Evolutionary conservation across 2,797 vertebrate genomes (phyloP).

Genomic region (Cephalopachus bancanus): DNA sequence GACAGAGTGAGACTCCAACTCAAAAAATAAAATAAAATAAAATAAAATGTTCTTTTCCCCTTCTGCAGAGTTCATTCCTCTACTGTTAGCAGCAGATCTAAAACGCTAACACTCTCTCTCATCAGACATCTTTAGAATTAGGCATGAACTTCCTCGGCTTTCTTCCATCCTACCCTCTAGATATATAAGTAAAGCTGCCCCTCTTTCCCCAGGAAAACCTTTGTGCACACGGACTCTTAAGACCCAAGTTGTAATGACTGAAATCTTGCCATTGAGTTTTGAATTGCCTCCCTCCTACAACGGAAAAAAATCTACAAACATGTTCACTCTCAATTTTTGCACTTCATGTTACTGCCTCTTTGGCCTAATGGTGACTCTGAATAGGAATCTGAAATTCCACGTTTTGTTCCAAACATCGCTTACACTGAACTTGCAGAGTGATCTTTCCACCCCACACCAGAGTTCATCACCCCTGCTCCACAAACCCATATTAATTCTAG

Average conservation of each 20-base stretch:
- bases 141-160: neutral
- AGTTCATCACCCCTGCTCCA: neutral
- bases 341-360: neutral
- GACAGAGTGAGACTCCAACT: too few species aligned
- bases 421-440: neutral
- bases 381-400: neutral
- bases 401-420: neutral
- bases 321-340: neutral
- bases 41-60: neutral
- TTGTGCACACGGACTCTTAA: neutral
- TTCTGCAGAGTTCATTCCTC: neutral
- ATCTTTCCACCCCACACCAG: neutral
- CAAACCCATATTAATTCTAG: neutral
- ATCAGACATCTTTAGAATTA: neutral
- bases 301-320: neutral
- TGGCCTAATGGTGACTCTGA: neutral
- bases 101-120: neutral
- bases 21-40: too few species aligned
- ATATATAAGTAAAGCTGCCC: neutral
- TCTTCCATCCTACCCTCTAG: neutral
- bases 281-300: neutral
- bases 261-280: neutral
- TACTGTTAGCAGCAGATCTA: neutral
- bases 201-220: neutral
- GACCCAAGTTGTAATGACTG: neutral